Evolutionary conservation across 2,888 invertebrate genomes (phyloP).

Genomic region (Lissonota sp.): DNA sequence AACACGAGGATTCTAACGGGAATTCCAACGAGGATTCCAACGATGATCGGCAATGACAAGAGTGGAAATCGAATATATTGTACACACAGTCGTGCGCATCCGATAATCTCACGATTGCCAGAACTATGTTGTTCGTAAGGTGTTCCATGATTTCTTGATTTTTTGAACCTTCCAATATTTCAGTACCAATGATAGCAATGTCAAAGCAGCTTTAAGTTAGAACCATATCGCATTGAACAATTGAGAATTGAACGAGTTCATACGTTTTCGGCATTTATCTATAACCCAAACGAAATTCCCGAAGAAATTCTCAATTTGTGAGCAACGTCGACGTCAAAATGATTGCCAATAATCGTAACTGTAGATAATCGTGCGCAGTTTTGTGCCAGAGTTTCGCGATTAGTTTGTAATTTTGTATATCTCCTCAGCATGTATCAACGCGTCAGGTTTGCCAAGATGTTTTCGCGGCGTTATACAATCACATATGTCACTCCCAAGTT

Average conservation of each 20-base stretch:
- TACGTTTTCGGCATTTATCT: background rate
- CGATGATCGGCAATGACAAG: conserved; percentile 52
- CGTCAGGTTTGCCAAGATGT: conserved; percentile 13
- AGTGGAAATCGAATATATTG: background rate
- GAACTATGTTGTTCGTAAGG: conserved; percentile 10
- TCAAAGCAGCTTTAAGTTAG: conserved; percentile 18
- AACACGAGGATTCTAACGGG: conserved; percentile 8
- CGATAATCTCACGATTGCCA: conserved; percentile 23
- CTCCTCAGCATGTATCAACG: background rate
- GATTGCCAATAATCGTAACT: too few species aligned
- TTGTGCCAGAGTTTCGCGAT: conserved; percentile 33
- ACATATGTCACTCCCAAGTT: conserved; percentile 20
- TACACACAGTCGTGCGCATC: conserved; percentile 20
- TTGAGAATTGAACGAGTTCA: background rate
- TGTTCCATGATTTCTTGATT: background rate
- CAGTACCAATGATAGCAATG: conserved; percentile 27
- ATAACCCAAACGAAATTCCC: background rate
- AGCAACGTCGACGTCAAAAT: too few species aligned
- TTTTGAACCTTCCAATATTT: conserved; percentile 48
- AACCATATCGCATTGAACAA: conserved; percentile 40
- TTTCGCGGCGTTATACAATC: conserved; percentile 65
- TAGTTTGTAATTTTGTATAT: conserved; percentile 25
- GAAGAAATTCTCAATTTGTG: too few species aligned
- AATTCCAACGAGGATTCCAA: too few species aligned
- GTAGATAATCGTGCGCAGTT: conserved; percentile 11